These are phyloP conservation scores for Temnothorax longispinosus DNA, from an alignment of 1,140 invertebrate species.

Conservation along the genomic window DNA sequence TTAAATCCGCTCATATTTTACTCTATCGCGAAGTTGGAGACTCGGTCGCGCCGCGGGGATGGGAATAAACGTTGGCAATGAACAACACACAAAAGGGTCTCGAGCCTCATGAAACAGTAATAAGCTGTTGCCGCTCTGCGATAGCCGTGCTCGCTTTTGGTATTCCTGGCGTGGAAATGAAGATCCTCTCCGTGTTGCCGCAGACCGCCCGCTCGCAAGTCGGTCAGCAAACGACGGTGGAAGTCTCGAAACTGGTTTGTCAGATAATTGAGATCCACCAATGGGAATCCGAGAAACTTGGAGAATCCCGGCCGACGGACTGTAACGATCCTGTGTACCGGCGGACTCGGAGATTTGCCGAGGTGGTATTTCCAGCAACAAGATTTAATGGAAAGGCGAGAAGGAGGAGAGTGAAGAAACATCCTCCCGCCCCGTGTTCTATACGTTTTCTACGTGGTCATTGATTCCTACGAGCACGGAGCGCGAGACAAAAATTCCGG, in stretches of 20 bases:
- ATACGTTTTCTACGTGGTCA: neutral
- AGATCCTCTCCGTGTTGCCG: slow-evolving; percentile 52
- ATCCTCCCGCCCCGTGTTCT: slow-evolving; percentile 12
- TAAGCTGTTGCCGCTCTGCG: slow-evolving; percentile 44
- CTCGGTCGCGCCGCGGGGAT: neutral
- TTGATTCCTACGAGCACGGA: slow-evolving; percentile 36
- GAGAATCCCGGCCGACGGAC: slow-evolving; percentile 58
- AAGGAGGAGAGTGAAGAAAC: neutral
- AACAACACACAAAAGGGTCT: slow-evolving; percentile 2
- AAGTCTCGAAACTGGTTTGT: slow-evolving; percentile 59
- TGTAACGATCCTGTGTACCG: slow-evolving; percentile 40
- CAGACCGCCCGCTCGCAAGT: slow-evolving; percentile 39
- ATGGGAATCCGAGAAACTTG: slow-evolving; percentile 71
- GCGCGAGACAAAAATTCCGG: slow-evolving; percentile 22
- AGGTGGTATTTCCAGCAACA: slow-evolving; percentile 61
- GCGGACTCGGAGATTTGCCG: slow-evolving; percentile 51
- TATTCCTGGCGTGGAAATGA: slow-evolving; percentile 55
- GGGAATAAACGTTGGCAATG: slow-evolving; percentile 7
- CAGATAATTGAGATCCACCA: slow-evolving; percentile 63
- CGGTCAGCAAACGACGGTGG: slow-evolving; percentile 59
- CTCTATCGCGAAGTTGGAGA: slow-evolving; percentile 21
- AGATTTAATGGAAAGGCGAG: slow-evolving; percentile 55
- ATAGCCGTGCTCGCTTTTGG: slow-evolving; percentile 26
- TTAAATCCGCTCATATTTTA: slow-evolving; percentile 32
- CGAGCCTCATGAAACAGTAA: slow-evolving; percentile 50